These are phyloP conservation scores for Euura saliciscinereae DNA, from an alignment of 1,140 invertebrate species.

Conservation along the genomic window DNA sequence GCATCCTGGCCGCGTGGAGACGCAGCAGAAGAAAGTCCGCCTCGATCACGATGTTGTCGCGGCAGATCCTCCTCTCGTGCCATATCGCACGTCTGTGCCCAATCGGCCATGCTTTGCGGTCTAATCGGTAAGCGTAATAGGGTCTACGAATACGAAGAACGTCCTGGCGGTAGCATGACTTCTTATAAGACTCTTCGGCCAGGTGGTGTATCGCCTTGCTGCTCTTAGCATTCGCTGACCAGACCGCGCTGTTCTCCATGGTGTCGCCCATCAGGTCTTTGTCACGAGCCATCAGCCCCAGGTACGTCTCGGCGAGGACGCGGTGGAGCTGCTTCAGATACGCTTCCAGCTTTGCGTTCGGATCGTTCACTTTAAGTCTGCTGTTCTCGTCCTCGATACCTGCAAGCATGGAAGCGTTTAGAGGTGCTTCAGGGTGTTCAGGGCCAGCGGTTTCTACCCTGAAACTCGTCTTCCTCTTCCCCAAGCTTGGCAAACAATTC, in stretches of 20 bases:
- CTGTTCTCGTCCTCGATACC: constrained; percentile 40
- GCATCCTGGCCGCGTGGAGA: constrained; percentile 32
- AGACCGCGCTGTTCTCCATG: constrained; percentile 20
- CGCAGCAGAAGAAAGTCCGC: constrained; percentile 35
- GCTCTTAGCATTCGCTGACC: constrained; percentile 29
- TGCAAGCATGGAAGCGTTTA: constrained; percentile 18
- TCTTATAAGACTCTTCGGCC: constrained; percentile 12
- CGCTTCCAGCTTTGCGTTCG: constrained; percentile 16
- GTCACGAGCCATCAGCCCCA: constrained; percentile 32
- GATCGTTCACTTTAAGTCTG: constrained; percentile 42
- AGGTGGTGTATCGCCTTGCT: constrained; percentile 18
- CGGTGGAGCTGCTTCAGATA: constrained; percentile 24
- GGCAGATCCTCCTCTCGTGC: constrained; percentile 26
- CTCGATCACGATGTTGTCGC: constrained; percentile 30
- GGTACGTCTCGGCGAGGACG: constrained; percentile 29
- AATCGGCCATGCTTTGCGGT: constrained; percentile 15
- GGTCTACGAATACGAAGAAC: constrained; percentile 37
- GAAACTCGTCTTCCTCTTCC: constrained; percentile 43
- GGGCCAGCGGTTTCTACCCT: constrained; percentile 28
- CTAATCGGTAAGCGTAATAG: constrained; percentile 28
- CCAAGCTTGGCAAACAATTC: constrained; percentile 32
- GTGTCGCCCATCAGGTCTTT: constrained; percentile 37
- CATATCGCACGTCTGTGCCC: constrained; percentile 18
- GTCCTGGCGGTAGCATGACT: constrained; percentile 25
- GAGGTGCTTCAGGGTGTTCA: not conserved